Evolutionary conservation across 2,888 invertebrate species (phyloP).

Genomic region (Campoplex capitator): DNA sequence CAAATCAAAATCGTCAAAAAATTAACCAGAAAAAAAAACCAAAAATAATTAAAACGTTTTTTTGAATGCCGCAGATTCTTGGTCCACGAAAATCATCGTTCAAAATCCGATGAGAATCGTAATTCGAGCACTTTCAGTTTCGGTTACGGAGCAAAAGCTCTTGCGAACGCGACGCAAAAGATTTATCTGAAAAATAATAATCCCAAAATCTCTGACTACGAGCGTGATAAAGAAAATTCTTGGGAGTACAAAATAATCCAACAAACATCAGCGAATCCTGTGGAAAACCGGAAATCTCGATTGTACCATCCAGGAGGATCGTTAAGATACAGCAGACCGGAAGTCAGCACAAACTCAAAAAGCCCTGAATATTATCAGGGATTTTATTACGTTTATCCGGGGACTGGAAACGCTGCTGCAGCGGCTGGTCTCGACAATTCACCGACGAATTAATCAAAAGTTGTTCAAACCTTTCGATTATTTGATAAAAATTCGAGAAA

Average conservation of each 20-base stretch:
- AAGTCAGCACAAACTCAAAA: neutral
- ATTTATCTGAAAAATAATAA: conserved; percentile 31
- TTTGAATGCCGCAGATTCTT: conserved; percentile 19
- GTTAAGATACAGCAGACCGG: conserved; percentile 39
- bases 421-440: conserved; percentile 33
- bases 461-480: neutral
- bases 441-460: conserved; percentile 4
- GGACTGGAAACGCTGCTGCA: conserved; percentile 36
- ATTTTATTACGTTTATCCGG: conserved; percentile 24
- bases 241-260: conserved; percentile 11
- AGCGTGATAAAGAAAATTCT: conserved; percentile 60
- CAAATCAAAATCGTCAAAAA: neutral
- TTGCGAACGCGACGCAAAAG: conserved; percentile 42
- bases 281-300: conserved; percentile 15
- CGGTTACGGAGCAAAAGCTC: conserved; percentile 54
- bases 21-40: neutral
- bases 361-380: conserved; percentile 11
- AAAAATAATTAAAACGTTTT: neutral
- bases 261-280: neutral
- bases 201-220: conserved; percentile 12
- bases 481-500: neutral
- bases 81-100: neutral
- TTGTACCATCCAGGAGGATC: conserved; percentile 58
- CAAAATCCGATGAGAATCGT: conserved; percentile 22
- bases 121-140: conserved; percentile 62